These are phyloP conservation scores for Eulemur macaco DNA, from an alignment of 2,113 vertebrate genomes.

Conservation along the genomic window DNA sequence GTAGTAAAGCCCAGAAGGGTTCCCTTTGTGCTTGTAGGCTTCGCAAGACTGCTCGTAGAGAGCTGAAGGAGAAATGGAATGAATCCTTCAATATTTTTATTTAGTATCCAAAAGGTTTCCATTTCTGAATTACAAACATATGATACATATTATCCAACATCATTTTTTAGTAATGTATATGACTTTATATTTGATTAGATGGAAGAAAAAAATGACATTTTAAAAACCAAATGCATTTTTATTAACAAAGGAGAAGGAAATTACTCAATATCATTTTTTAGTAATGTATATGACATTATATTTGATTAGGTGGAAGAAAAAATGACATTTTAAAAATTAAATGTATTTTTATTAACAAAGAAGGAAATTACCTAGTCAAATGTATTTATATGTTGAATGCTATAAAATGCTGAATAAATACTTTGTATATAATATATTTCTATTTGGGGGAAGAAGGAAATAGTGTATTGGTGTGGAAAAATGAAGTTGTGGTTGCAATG, in stretches of 20 bases:
- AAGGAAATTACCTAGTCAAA: background rate
- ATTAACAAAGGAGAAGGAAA: background rate
- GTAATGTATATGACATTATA: background rate
- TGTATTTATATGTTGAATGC: background rate
- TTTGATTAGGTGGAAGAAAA: background rate
- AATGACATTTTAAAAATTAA: background rate
- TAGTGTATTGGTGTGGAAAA: background rate
- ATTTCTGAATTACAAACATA: background rate
- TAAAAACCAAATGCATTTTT: background rate
- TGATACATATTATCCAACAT: background rate
- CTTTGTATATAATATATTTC: background rate
- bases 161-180: background rate
- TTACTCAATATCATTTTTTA: background rate
- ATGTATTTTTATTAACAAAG: background rate
- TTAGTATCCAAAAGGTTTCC: background rate
- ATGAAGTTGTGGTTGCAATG: background rate
- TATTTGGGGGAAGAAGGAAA: background rate
- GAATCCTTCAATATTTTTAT: slow-evolving; percentile 14
- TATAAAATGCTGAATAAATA: background rate
- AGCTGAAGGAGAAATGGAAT: slow-evolving; percentile 82
- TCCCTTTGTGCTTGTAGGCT: slow-evolving; percentile 92
- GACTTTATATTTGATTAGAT: background rate
- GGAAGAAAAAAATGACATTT: background rate
- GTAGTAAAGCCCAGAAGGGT: slow-evolving; percentile 89
- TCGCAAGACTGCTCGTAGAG: slow-evolving; percentile 93